Conservation (phyloP, 1,140 invertebrate genomes). For the Pseudomyrmex dendroicus region DNA sequence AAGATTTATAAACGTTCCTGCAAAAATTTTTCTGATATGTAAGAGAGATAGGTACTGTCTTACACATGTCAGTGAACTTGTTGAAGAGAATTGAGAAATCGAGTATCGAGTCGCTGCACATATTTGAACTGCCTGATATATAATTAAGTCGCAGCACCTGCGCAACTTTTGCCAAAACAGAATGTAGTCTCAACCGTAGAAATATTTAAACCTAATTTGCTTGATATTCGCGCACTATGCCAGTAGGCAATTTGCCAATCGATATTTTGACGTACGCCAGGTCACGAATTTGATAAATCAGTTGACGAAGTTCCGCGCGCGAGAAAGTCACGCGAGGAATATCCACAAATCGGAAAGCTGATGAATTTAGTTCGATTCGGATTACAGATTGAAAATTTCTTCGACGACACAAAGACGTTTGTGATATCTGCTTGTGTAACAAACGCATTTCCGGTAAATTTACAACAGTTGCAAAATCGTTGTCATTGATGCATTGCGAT, state of each 20-base stretch:
- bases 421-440: background rate
- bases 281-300: conserved; percentile 5
- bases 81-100: too few species aligned
- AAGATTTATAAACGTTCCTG: too few species aligned
- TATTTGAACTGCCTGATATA: too few species aligned
- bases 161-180: too few species aligned
- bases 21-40: too few species aligned
- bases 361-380: background rate
- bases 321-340: background rate
- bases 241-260: conserved; percentile 2
- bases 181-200: background rate
- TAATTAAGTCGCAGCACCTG: too few species aligned
- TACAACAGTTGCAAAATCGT: background rate
- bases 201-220: conserved; percentile 35
- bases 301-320: background rate
- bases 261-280: background rate
- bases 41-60: too few species aligned
- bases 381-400: conserved; percentile 2
- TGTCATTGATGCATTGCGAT: background rate
- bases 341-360: background rate
- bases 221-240: background rate
- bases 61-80: too few species aligned
- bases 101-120: too few species aligned
- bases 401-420: background rate
- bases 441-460: background rate